Evolutionary conservation across 2,797 vertebrate genomes (phyloP).

Genomic region (Sebastes hubbsi): DNA sequence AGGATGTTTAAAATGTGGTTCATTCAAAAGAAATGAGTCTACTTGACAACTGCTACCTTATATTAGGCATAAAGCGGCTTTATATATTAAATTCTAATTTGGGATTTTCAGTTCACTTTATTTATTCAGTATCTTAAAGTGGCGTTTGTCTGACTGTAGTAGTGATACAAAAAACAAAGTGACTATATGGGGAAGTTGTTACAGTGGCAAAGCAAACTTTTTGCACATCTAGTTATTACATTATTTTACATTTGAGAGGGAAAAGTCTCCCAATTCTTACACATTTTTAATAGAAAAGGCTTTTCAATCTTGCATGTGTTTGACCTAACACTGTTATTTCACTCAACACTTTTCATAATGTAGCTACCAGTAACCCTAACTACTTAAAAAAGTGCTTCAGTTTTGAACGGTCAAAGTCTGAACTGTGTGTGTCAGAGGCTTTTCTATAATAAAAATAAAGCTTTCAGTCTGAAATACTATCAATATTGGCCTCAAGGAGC

Average conservation of each 20-base stretch:
- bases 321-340: neutral
- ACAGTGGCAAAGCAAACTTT: neutral
- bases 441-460: neutral
- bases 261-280: neutral
- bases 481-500: neutral
- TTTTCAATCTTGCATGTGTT: neutral
- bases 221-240: too few relatives aligned
- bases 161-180: neutral
- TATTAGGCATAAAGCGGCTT: neutral
- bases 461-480: neutral
- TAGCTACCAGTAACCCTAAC: neutral
- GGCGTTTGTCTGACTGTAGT: neutral
- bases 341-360: neutral
- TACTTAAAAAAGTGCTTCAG: neutral
- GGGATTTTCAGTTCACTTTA: neutral
- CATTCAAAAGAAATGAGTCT: neutral
- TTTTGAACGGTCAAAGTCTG: neutral
- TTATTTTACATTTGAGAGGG: neutral
- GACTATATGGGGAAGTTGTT: neutral
- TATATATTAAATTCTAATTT: neutral
- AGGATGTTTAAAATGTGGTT: neutral
- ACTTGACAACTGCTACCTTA: neutral
- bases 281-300: neutral
- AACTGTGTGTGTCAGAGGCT: neutral
- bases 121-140: neutral